Base-by-base conservation (phyloP, 2,888 invertebrate genomes). In the Nemurella pictetii region DNA sequence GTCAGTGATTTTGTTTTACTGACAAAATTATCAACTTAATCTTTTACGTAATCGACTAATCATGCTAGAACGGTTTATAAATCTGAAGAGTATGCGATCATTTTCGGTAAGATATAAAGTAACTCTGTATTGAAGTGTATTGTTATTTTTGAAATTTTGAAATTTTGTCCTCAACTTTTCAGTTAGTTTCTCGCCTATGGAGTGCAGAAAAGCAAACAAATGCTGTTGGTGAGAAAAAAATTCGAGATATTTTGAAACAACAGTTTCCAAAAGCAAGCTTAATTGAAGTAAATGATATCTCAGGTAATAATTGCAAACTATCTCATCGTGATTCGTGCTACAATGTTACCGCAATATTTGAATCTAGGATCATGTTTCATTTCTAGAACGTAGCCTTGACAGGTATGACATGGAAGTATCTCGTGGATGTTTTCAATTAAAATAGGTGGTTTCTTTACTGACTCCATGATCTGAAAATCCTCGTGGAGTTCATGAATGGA, bases 221-320 rank as follows among this genome's bases (percentile, higher is more conserved):
- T 80, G 89, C 89, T 20, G 90, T 90, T 87, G 87, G 89, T 84
- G 91, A 89, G 87, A 89, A 90, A 77, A 89, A 90, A 88, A 90
- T 93, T 87, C 89, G 89, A 86, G 87, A 88, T 72, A 90, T 92
- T 85, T 88, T 93, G 84, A 89, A 89, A 85, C 88, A 89, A 82
- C 90, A 89, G 85, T 92, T 95, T 89, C 95, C 95, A 0, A 91
- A 92, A 83, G 94, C 95, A 15, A 92, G 92, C 12, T 90, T 91
- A 80, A 92, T 95, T 84, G 92, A 93, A 88, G 94, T 95, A 0
- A 91, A 92, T 85, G 96, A 96, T 88, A 93, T 95, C 80, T 95
- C 95, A 25, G 92, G 92, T 91, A 89, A 87, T 82, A 81, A 84
- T 78, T 75, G 77, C 87, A 83, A 5, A 85, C 86, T 30, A 87